phyloP scores from a whole-genome alignment of 2,888 invertebrate species.

The Cybosia mesomella region DNA sequence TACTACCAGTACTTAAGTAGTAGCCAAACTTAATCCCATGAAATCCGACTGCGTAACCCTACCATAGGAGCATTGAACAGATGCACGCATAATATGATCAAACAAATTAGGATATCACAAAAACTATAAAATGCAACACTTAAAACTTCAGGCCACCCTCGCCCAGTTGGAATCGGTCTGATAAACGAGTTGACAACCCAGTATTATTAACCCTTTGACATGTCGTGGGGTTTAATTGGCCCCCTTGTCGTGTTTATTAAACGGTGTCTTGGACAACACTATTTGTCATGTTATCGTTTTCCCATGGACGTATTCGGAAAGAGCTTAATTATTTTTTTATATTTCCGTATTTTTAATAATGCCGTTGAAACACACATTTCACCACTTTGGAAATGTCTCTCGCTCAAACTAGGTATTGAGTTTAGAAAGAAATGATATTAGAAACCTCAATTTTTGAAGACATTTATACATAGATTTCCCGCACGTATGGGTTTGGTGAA shows the following conservation, averaged over 20 bases:
- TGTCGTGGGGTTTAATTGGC: slow-evolving; percentile 80
- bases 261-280: slow-evolving; percentile 70
- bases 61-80: slow-evolving; percentile 30
- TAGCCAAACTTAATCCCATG: background rate
- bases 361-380: too few species aligned
- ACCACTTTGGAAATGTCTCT: too few species aligned
- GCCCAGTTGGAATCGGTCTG: slow-evolving; percentile 42
- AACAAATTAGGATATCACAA: slow-evolving; percentile 44
- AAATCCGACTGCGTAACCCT: background rate
- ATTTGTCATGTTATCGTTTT: slow-evolving; percentile 70
- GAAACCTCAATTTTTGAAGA: too few species aligned
- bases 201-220: slow-evolving; percentile 85
- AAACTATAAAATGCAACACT: slow-evolving; percentile 54
- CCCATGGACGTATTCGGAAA: slow-evolving; percentile 57
- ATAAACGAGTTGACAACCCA: slow-evolving; percentile 61
- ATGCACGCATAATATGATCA: slow-evolving; percentile 46
- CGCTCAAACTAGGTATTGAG: too few species aligned
- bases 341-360: background rate
- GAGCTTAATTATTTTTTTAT: slow-evolving; percentile 4
- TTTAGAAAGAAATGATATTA: too few species aligned
- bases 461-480: too few species aligned
- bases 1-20: background rate
- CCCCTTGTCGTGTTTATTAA: slow-evolving; percentile 75
- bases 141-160: slow-evolving; percentile 50
- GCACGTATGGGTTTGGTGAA: too few species aligned